Evolutionary conservation across 1,140 invertebrate species (phyloP).

Genomic region (Streblospio benedicti): DNA sequence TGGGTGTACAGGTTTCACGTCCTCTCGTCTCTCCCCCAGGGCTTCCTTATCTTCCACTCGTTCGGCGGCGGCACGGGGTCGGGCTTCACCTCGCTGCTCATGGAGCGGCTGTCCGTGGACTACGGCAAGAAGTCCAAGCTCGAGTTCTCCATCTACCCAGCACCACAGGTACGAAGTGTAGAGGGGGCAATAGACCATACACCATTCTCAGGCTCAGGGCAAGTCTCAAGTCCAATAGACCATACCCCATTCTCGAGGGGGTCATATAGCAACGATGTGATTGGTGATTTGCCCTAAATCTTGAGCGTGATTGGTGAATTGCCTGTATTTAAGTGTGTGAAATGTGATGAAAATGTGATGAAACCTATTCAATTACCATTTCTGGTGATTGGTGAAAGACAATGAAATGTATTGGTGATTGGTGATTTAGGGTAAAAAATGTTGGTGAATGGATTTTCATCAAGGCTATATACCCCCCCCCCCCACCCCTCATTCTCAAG

Average conservation of each 20-base stretch:
- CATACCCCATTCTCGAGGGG: slow-evolving; percentile 69
- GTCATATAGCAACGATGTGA: slow-evolving; percentile 90
- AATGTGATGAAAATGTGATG: no score
- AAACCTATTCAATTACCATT: no score
- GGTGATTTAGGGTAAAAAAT: no score
- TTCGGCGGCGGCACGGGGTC: slow-evolving; percentile 60
- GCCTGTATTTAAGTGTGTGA: no score
- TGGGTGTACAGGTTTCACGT: slow-evolving; percentile 48
- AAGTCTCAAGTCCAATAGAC: slow-evolving; percentile 47
- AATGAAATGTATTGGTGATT: no score
- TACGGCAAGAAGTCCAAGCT: slow-evolving; percentile 84
- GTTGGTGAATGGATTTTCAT: no score
- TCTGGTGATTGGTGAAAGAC: no score
- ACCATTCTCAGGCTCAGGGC: slow-evolving; percentile 49
- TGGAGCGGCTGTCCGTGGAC: slow-evolving; percentile 79
- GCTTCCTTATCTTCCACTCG: slow-evolving; percentile 50
- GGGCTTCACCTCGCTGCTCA: slow-evolving; percentile 78
- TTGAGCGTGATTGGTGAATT: no score
- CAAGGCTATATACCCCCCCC: no score
- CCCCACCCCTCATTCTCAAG: no score
- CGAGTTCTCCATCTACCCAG: slow-evolving; percentile 82
- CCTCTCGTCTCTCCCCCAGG: slow-evolving; percentile 45
- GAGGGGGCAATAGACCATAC: slow-evolving; percentile 47
- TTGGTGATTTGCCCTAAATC: no score
- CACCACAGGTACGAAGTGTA: slow-evolving; percentile 62